Evolutionary conservation across 2,113 vertebrate species (phyloP).

Genomic region (Nothobranchius kuhntae): DNA sequence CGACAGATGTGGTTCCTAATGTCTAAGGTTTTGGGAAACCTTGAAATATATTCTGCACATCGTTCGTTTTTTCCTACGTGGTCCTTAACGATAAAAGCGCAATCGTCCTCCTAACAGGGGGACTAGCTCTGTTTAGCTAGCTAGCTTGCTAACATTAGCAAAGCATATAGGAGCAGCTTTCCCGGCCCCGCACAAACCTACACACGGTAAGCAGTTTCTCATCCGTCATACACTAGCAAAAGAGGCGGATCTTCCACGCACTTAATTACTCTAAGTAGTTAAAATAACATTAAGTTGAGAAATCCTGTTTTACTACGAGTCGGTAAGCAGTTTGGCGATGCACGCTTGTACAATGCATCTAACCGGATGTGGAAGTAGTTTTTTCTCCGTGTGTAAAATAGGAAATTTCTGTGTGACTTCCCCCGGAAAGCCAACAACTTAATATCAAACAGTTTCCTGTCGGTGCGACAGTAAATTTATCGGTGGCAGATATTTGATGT

Average conservation of each 20-base stretch:
- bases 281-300: neutral
- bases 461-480: conserved; percentile 32
- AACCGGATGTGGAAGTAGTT: conserved; percentile 84
- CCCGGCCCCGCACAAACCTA: conserved; percentile 27
- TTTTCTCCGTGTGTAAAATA: conserved; percentile 79
- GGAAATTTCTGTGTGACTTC: conserved; percentile 79
- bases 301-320: neutral
- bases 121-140: conserved; percentile 20
- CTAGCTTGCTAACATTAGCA: conserved; percentile 60
- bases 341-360: conserved; percentile 45
- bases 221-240: fast-evolving
- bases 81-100: neutral
- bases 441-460: conserved; percentile 80
- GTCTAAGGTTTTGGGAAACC: neutral
- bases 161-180: neutral
- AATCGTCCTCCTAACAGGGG: neutral
- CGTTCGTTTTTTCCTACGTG: neutral
- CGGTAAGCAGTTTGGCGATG: conserved; percentile 4
- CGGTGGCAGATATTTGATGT: neutral
- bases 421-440: conserved; percentile 81
- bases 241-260: neutral
- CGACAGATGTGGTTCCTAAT: conserved; percentile 11
- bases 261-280: neutral
- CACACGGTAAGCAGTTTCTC: conserved; percentile 49
- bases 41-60: neutral